Base-by-base conservation (phyloP, 2,113 vertebrate genomes). In the Pygoscelis antarcticus region DNA sequence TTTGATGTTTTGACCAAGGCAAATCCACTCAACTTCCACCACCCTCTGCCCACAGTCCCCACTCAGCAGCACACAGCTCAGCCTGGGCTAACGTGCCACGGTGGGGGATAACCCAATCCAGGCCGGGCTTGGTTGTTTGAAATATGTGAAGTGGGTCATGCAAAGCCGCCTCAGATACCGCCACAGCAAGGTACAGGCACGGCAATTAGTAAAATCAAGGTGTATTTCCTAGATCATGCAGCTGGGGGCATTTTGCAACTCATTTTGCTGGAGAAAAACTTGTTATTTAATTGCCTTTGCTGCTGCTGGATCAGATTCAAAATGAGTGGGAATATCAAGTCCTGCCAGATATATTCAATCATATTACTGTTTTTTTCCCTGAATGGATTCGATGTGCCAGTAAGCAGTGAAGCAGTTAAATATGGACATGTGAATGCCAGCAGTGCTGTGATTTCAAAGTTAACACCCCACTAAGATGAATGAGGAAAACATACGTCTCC, bases 171-270 rank as follows among this genome's bases (percentile, higher is more conserved):
- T 68, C 10, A 4, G 89, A 21, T 29, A 11, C 3, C 4, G 0
- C 51, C 72, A 47, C 42, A 16, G 57, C 2, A 26, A 89, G 90
- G 93, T 30, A 30, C 64, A 75, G 52, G 70, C 55, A 30, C 4
- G 11, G 93, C 91, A 95, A 94, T 93, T 94, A 94, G 90, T 46
- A 81, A 95, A 97, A 93, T 88, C 94, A 86, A 96, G 92, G 93
- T 97, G 95, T 97, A 95, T 96, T 96, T 97, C 95, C 96, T 95
- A 25, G 68, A 93, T 83, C 95, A 90, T 90, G 96, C 97, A 97
- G 96, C 95, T 97, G 96, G 96, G 95, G 95, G 94, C 96, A 97
- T 97, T 97, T 97, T 92, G 90, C 58, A 97, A 90, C 93, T 95
- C 96, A 80, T 94, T 94, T 96, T 78, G 22, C 90, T 0, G 1